These are phyloP conservation scores for Sarcophaga bullata DNA, from an alignment of 1,140 invertebrate species.

Conservation along the genomic window DNA sequence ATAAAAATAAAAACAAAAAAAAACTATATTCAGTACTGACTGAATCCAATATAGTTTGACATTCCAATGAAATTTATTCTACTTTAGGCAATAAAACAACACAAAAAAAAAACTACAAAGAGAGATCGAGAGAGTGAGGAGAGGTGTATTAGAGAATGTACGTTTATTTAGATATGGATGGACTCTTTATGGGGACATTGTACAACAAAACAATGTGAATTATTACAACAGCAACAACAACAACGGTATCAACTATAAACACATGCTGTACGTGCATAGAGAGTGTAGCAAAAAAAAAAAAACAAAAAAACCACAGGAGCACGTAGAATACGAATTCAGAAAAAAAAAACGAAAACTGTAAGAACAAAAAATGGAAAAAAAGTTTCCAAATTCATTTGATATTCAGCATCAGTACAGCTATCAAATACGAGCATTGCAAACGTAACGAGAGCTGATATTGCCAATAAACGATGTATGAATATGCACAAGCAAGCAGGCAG, in stretches of 20 bases:
- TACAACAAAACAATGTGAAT: conserved; percentile 15
- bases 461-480: conserved; percentile 35
- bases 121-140: neutral
- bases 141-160: neutral
- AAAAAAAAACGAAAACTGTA: conserved; percentile 6
- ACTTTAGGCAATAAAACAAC: neutral
- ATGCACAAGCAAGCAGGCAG: conserved; percentile 7
- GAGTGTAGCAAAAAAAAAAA: neutral
- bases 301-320: conserved; percentile 13
- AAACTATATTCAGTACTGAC: neutral
- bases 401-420: conserved; percentile 35
- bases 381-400: conserved; percentile 28
- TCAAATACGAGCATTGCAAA: conserved; percentile 39
- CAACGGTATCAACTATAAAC: neutral
- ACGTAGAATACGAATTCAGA: conserved; percentile 36
- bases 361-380: neutral
- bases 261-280: neutral
- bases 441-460: conserved; percentile 36
- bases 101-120: too few species aligned
- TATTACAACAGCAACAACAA: neutral
- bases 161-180: neutral
- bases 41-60: conserved; percentile 6
- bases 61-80: conserved; percentile 23
- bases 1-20: neutral
- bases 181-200: neutral